These are phyloP conservation scores for Pachydiplax longipennis DNA, from an alignment of 2,888 invertebrate genomes.

Conservation along the genomic window DNA sequence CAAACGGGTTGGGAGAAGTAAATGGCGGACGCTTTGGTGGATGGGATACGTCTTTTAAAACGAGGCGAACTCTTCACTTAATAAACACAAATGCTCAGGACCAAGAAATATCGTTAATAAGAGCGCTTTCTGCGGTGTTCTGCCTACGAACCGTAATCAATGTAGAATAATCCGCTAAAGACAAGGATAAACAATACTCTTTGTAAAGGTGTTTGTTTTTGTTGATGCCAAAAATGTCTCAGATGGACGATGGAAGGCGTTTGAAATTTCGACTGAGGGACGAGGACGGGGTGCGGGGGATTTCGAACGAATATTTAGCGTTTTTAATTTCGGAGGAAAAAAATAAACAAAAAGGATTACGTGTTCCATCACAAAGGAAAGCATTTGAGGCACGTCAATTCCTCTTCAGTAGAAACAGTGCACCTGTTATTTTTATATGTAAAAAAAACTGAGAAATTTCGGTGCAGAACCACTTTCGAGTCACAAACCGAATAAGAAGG, in stretches of 20 bases:
- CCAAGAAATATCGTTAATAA: constrained; percentile 7
- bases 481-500: neutral
- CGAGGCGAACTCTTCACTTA: neutral
- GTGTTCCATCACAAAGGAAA: constrained; percentile 26
- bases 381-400: constrained; percentile 3
- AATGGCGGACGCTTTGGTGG: neutral
- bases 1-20: neutral
- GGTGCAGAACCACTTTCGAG: constrained; percentile 11
- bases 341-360: neutral
- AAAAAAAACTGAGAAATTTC: constrained; percentile 2
- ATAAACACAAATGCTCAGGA: constrained; percentile 24
- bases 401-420: constrained; percentile 22
- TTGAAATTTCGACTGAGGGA: neutral
- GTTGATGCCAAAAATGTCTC: neutral
- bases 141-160: constrained; percentile 25
- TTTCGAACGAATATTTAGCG: neutral
- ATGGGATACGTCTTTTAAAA: neutral
- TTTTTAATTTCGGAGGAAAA: neutral
- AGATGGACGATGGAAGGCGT: neutral
- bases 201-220: too few relatives aligned
- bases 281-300: neutral
- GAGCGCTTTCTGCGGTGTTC: constrained; percentile 9
- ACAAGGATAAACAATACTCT: neutral
- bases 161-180: neutral
- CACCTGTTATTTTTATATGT: constrained; percentile 42